Evolutionary conservation across 1,140 invertebrate genomes (phyloP), one percentile per base, ranked within the genome.

Genomic region (Nymphalis io): DNA sequence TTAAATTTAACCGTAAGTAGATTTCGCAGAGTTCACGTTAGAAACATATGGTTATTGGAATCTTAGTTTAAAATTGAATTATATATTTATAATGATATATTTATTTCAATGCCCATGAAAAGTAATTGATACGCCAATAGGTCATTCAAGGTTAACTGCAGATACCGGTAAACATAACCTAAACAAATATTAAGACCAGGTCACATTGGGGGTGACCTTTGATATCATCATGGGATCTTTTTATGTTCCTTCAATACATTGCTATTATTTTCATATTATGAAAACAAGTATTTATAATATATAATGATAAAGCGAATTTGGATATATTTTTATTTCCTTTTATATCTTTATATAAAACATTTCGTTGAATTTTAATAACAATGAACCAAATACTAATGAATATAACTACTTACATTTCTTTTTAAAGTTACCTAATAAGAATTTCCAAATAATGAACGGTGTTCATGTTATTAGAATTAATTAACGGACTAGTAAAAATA

Each of bases 71-170:
- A 6, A 20, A 20, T 20, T 60, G 23, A 44, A 60, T 40, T n/a
- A 55, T 16, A 15, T 62, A 39, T 62, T 51, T 51, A 12, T 0
- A 48, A 51, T 60, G 39, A 40, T 33, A 33, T 33, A 46, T 58
- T 55, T 59, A 68, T 67, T 48, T 68, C 16, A 21, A 57, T 66
- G n/a, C 58, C 42, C 60, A 60, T 23, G 63, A 58, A 46, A 68
- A 55, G 40, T 55, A 48, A 62, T 42, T 48, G 39, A 44, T 69
- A 68, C 33, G 64, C 21, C 44, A 61, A 76, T 88, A 89, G 89
- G 89, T 91, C 89, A 90, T 88, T 88, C 89, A 91, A 91, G 89
- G 89, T 91, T 87, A 88, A 71, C 71, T 74, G 68, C 79, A 78
- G 68, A 65, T 79, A 84, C 84, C 87, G 84, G 87, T 87, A 85